phyloP scores from a whole-genome alignment of 2,888 invertebrate genomes.

The Meandrusa payeni region DNA sequence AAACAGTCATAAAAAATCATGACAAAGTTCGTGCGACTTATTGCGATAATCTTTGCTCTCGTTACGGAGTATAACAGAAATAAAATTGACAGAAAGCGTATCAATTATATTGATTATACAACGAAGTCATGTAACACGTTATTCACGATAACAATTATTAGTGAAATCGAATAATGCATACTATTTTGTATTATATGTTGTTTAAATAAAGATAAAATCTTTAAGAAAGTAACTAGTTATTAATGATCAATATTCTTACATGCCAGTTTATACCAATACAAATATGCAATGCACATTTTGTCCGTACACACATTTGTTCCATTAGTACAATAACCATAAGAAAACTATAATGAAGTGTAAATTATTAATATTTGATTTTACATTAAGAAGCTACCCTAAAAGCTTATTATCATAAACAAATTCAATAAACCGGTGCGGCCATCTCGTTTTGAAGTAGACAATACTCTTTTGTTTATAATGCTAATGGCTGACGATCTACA shows the following conservation, averaged over 20 bases:
- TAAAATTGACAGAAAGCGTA: slow-evolving; percentile 4
- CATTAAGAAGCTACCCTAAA: slow-evolving; percentile 3
- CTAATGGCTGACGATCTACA: slow-evolving; percentile 6
- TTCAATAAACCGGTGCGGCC: slow-evolving; percentile 9
- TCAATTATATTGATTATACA: not conserved
- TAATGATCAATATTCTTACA: no score
- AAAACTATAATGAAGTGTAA: slow-evolving; percentile 6
- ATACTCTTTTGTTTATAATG: slow-evolving; percentile 14
- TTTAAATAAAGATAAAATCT: no score
- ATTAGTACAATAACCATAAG: slow-evolving; percentile 1
- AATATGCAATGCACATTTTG: not conserved
- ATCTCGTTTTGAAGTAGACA: slow-evolving; percentile 7
- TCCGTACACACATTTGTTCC: not conserved
- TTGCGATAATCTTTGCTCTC: slow-evolving; percentile 27
- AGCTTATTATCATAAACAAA: slow-evolving; percentile 22
- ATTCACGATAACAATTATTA: no score
- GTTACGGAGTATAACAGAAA: not conserved
- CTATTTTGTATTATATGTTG: no score
- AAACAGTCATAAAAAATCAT: slow-evolving; percentile 20
- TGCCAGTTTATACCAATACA: no score
- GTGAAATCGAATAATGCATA: no score
- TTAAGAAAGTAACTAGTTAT: no score
- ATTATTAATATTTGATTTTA: slow-evolving; percentile 12
- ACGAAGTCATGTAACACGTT: not conserved
- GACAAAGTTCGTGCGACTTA: slow-evolving; percentile 22